A percentile compares a stretch with the other conserved stretches of the same genome.
These are phyloP conservation scores for Plotosus lineatus DNA, from an alignment of 2,113 vertebrate species.

Conservation along the genomic window DNA sequence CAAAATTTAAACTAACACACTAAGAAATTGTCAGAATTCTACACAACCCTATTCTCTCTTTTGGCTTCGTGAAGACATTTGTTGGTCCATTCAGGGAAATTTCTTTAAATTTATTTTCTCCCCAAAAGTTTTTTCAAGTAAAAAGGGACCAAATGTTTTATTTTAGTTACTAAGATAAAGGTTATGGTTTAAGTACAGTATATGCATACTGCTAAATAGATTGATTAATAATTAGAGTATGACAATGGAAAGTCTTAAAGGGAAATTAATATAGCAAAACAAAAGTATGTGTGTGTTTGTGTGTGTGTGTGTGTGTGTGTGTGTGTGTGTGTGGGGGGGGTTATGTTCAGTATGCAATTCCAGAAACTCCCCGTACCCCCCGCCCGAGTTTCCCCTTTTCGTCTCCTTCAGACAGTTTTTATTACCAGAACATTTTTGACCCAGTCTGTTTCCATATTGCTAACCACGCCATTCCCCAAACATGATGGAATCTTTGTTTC, in stretches of 20 bases:
- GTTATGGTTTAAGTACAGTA: background rate
- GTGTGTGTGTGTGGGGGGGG: constrained; percentile 15
- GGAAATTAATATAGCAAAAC: background rate
- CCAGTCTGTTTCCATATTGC: constrained; percentile 76
- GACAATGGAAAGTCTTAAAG: background rate
- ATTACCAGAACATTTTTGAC: constrained; percentile 71
- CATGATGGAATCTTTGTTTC: constrained; percentile 79
- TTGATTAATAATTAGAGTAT: background rate
- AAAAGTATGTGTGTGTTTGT: constrained; percentile 24
- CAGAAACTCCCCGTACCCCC: constrained; percentile 60
- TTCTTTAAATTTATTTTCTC: background rate
- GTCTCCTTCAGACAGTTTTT: constrained; percentile 69
- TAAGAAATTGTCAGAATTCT: no score
- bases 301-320: constrained; percentile 14
- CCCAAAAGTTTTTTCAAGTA: background rate
- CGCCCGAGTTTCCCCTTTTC: constrained; percentile 63
- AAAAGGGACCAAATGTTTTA: background rate
- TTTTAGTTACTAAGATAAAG: background rate
- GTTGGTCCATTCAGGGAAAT: background rate
- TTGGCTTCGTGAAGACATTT: background rate
- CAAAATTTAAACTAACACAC: no score
- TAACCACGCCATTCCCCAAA: constrained; percentile 77
- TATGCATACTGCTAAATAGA: background rate
- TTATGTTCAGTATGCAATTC: constrained; percentile 48
- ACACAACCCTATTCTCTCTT: no score